Evolutionary conservation across 2,888 invertebrate species (phyloP).

Genomic region (Dicyrtomina minuta): DNA sequence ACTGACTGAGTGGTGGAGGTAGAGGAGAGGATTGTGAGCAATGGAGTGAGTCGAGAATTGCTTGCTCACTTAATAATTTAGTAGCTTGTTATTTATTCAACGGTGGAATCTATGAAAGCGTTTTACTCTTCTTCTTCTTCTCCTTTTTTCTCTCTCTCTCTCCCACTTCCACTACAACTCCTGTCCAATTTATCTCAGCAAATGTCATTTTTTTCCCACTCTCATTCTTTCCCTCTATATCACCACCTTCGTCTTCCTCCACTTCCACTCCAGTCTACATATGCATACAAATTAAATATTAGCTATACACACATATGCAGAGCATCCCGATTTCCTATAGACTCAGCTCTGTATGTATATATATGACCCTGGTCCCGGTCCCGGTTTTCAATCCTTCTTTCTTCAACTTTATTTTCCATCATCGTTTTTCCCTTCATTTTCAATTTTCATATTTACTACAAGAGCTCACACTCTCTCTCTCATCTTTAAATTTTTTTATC

Average conservation of each 20-base stretch:
- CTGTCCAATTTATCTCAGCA: slow-evolving; percentile 1
- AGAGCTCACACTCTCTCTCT: no score
- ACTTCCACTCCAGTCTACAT: no score
- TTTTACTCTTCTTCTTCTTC: not conserved
- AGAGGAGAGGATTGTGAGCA: slow-evolving; percentile 2
- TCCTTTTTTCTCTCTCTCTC: slow-evolving; percentile 5
- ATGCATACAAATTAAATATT: no score
- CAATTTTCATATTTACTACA: no score
- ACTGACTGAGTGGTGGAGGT: not conserved
- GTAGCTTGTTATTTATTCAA: slow-evolving; percentile 22
- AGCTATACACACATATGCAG: no score
- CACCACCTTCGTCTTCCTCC: not conserved
- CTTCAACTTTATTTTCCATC: no score
- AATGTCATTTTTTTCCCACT: not conserved
- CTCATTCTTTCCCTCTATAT: not conserved
- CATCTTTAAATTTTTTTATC: no score
- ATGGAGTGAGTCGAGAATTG: slow-evolving; percentile 18
- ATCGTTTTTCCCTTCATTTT: no score
- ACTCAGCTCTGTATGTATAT: no score
- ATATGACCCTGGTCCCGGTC: no score
- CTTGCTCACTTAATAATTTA: slow-evolving; percentile 25
- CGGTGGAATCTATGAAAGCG: slow-evolving; percentile 12
- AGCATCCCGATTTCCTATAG: no score
- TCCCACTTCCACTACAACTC: not conserved
- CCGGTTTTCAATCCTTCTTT: no score